These are phyloP conservation scores for Seira sanloemensis DNA, from an alignment of 2,888 invertebrate genomes.

Conservation along the genomic window DNA sequence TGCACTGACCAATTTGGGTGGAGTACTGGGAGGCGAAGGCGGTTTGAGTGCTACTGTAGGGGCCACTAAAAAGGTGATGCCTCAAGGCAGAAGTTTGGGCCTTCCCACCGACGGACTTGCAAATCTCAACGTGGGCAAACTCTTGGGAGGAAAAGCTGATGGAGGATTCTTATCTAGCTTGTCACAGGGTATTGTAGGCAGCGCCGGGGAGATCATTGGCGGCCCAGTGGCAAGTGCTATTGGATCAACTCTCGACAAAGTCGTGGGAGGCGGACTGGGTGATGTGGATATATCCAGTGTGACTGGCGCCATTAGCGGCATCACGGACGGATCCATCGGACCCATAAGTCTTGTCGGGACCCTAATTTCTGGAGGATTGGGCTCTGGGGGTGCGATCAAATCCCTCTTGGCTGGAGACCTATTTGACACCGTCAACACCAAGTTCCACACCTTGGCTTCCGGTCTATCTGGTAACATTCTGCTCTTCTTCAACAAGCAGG, in stretches of 20 bases:
- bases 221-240: background rate
- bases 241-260: background rate
- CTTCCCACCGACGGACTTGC: too few species aligned
- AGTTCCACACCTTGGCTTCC: background rate
- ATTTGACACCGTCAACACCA: background rate
- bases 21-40: background rate
- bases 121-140: background rate
- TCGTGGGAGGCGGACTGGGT: background rate
- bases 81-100: too few species aligned
- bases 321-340: background rate
- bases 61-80: background rate
- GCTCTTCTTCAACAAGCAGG: too few species aligned
- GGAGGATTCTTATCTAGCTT: background rate
- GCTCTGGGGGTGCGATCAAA: background rate
- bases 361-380: background rate
- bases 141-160: background rate
- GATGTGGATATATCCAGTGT: background rate
- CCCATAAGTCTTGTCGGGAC: background rate
- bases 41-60: background rate
- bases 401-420: background rate
- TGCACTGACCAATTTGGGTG: background rate
- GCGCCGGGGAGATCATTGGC: background rate
- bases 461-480: background rate
- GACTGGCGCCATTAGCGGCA: background rate
- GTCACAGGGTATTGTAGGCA: background rate